Percentiles rank a stretch among this genome's conserved stretches.
These are phyloP conservation scores for Ia io DNA, from an alignment of 2,113 vertebrate species.

Conservation along the genomic window DNA sequence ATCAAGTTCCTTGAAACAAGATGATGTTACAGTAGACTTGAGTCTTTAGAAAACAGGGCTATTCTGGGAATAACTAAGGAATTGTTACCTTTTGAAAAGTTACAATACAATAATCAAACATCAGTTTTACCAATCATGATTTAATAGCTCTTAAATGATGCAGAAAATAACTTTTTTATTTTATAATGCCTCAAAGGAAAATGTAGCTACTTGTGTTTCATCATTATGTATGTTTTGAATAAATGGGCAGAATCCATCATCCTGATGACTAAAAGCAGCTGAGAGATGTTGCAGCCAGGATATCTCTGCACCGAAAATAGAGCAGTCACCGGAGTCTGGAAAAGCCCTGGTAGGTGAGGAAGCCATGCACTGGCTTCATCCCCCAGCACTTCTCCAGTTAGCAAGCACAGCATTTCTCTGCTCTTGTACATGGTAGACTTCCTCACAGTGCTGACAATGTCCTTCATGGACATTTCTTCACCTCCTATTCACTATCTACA, in stretches of 20 bases:
- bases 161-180: background rate
- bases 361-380: background rate
- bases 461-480: background rate
- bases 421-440: background rate
- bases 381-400: background rate
- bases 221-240: background rate
- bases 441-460: background rate
- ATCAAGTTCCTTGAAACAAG: background rate
- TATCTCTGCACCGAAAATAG: background rate
- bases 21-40: background rate
- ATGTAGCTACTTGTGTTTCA: background rate
- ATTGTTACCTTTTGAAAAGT: slow-evolving; percentile 15
- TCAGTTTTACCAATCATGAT: background rate
- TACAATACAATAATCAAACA: background rate
- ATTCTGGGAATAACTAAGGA: background rate
- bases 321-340: background rate
- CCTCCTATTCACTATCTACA: background rate
- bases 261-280: background rate
- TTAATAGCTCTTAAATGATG: slow-evolving; percentile 18
- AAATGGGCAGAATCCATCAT: background rate
- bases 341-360: background rate
- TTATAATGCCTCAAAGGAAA: background rate
- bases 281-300: background rate
- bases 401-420: background rate
- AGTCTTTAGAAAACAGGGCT: background rate